Evolutionary conservation across 2,888 invertebrate species (phyloP).

Genomic region (Sphecodes monilicornis): DNA sequence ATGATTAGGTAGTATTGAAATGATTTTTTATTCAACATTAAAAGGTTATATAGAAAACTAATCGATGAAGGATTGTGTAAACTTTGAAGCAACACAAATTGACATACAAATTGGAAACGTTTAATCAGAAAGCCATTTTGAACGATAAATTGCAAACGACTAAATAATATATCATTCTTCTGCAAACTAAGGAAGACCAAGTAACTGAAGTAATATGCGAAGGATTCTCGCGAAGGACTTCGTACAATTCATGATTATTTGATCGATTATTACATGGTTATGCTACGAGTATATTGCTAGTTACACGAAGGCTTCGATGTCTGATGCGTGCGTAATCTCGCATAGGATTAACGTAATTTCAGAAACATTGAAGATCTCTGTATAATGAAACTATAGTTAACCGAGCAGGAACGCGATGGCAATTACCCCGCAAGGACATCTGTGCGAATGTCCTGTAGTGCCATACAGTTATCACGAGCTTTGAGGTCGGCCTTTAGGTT

Average conservation of each 20-base stretch:
- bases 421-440: conserved; percentile 30
- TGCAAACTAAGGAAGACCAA: background rate
- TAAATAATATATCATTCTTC: background rate
- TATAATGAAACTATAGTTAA: conserved; percentile 41
- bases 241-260: background rate
- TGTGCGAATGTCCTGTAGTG: conserved; percentile 30
- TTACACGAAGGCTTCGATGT: background rate
- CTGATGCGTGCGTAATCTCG: too few species aligned
- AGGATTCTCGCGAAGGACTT: background rate
- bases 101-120: background rate
- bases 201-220: background rate
- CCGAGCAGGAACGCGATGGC: conserved; percentile 25
- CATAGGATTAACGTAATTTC: background rate
- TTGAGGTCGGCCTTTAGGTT: conserved; percentile 44
- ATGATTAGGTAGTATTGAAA: background rate
- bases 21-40: background rate
- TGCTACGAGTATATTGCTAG: background rate
- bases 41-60: background rate
- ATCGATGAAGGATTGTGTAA: background rate
- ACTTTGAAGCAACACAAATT: background rate
- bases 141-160: background rate
- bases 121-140: background rate
- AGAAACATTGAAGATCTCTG: background rate
- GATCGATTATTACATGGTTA: background rate
- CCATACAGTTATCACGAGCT: conserved; percentile 38